Evolutionary conservation across 1,140 invertebrate genomes (phyloP).

Genomic region (Lanistes nyassanus): DNA sequence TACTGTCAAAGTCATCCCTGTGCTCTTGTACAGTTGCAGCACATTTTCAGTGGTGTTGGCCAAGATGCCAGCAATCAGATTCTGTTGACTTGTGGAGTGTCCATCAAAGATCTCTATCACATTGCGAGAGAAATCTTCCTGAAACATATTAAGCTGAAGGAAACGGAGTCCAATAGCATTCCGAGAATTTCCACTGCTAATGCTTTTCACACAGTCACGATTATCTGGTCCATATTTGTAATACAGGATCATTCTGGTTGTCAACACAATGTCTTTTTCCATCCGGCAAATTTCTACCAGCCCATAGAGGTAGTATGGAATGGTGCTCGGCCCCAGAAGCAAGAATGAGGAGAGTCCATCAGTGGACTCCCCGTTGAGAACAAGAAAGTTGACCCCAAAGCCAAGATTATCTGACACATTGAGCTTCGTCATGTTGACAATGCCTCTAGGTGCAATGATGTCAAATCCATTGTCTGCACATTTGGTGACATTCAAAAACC

Average conservation of each 20-base stretch:
- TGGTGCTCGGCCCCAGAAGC: conserved; percentile 71
- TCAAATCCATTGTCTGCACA: conserved; percentile 93
- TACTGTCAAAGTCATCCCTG: conserved; percentile 76
- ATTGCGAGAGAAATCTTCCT: conserved; percentile 88
- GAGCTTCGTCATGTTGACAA: conserved; percentile 62
- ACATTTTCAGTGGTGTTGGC: conserved; percentile 47
- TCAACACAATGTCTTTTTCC: conserved; percentile 87
- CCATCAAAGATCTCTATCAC: conserved; percentile 90
- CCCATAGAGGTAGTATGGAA: conserved; percentile 96
- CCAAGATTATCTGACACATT: conserved; percentile 87
- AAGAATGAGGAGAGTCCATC: conserved; percentile 82
- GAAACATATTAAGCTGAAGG: conserved; percentile 93
- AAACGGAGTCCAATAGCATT: conserved; percentile 68
- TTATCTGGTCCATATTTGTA: conserved; percentile 97
- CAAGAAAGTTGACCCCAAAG: conserved; percentile 87
- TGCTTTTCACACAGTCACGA: conserved; percentile 98
- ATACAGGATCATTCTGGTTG: conserved; percentile 91
- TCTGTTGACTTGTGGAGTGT: conserved; percentile 88
- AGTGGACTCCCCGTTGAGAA: conserved; percentile 91
- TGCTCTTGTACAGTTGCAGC: conserved; percentile 41
- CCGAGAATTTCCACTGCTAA: conserved; percentile 65
- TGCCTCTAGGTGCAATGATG: conserved; percentile 83
- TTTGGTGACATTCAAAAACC: conserved; percentile 83
- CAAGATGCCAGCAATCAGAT: conserved; percentile 63
- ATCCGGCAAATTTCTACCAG: conserved; percentile 96